Base-by-base conservation (phyloP, 2,113 vertebrate species). In the Prochilodus magdalenae region DNA sequence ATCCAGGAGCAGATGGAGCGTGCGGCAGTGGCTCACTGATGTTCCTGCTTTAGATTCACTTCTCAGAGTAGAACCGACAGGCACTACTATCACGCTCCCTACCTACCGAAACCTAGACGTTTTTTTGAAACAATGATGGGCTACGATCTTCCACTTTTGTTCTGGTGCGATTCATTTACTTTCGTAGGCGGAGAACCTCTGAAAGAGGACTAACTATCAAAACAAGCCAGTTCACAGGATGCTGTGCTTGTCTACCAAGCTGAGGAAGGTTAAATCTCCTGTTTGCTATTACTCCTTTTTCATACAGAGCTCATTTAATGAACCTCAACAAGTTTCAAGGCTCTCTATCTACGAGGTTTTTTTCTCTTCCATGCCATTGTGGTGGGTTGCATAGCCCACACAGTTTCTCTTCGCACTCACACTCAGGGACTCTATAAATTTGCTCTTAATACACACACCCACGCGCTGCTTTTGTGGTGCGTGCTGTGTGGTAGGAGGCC, bases 11-110 rank as follows among this genome's bases (percentile, higher is more conserved):
- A 92, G 91, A 92, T 90, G 89, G 88, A 83, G 66, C 5, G 77
- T 90, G 82, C 91, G 92, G 91, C 90, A 87, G 91, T 83, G 67
- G 84, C 62, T 71, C 82, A 90, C 63, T 86, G 84, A 90, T 86
- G 84, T 72, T 79, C 79, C 73, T 82, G 84, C 83, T 89, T 84
- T 70, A 80, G 81, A 2, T 26, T 86, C 84, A 26, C 72, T 72
- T 86, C 85, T 88, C 83, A 89, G 88, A 82, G 78, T 73, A 81
- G 84, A 80, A 77, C 71, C 82, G 73, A 29, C 87, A 87, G 88
- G 85, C 88, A 87, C 86, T 80, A 55, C 84, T 33, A 81, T 87
- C 86, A 80, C 75, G 83, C 80, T 83, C 79, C 67, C 3, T 83
- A 89, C 83, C 79, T 88, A 89, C 87, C 74, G 0, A 75, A 85